Evolutionary conservation across 35 echinoderm and acorn worm genomes (phyloP).

Genomic region (Eucidaris tribuloides): DNA sequence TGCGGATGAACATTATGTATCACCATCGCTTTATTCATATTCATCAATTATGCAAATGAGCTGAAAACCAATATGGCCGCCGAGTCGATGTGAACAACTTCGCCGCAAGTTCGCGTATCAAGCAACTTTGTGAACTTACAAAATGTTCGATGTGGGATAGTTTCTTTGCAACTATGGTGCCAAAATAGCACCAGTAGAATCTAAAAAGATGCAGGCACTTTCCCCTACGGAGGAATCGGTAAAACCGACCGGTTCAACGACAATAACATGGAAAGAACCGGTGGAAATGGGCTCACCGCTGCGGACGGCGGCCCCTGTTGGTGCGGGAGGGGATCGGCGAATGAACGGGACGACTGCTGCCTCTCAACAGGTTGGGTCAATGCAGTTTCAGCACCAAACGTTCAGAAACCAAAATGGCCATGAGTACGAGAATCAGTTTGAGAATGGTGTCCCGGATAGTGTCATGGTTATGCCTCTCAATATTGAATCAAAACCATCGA

Average conservation of each 20-base stretch:
- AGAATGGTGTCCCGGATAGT: conserved; percentile 10
- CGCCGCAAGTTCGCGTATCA: too few species aligned
- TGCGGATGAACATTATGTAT: too few species aligned
- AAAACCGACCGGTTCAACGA: not conserved
- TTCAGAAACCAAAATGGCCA: conserved; percentile 1
- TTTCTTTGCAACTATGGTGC: not conserved
- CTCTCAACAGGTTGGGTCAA: not conserved
- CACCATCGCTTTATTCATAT: not conserved
- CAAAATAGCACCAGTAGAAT: not conserved
- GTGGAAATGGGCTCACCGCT: not conserved
- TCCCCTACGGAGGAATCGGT: conserved; percentile 8
- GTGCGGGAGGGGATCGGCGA: not conserved
- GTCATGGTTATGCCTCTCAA: conserved; percentile 11
- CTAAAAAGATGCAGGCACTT: not conserved
- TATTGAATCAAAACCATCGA: not conserved
- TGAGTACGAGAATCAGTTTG: not conserved
- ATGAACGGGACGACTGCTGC: too few species aligned
- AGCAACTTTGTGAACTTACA: too few species aligned
- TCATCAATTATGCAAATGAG: conserved; percentile 23
- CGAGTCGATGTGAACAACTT: too few species aligned
- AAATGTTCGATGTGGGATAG: not conserved
- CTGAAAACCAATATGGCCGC: conserved; percentile 15
- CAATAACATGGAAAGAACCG: conserved; percentile 20
- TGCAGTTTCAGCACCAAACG: not conserved
- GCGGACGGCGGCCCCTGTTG: not conserved